Percentiles rank a stretch among this genome's conserved stretches.
Conservation (phyloP, 2,888 invertebrate species). For the Biston betularia region DNA sequence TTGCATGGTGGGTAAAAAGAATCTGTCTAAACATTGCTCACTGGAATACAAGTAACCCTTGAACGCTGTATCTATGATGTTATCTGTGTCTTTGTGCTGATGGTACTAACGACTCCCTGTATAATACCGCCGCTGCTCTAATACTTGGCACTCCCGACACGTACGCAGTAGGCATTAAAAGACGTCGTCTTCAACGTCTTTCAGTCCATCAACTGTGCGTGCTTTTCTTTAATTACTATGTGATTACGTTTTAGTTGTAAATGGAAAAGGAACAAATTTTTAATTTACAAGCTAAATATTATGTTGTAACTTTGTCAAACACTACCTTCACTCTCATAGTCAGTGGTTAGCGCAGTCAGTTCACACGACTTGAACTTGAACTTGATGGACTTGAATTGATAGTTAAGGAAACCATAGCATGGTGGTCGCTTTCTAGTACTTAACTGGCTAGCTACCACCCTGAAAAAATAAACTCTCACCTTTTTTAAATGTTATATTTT, state of each 20-base stretch:
- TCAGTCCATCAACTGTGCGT: conserved; percentile 26
- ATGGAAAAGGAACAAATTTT: background rate
- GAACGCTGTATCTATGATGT: background rate
- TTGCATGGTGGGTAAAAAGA: too few relatives aligned
- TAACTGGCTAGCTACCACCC: too few relatives aligned
- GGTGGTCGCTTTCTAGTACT: too few relatives aligned
- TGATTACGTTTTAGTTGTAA: conserved; percentile 14
- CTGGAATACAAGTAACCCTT: background rate
- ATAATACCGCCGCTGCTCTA: conserved; percentile 12
- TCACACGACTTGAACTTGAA: too few relatives aligned
- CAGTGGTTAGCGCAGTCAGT: too few relatives aligned
- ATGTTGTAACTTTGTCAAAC: too few relatives aligned
- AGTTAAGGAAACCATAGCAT: too few relatives aligned
- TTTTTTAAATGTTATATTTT: too few relatives aligned
- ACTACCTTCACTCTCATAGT: too few relatives aligned
- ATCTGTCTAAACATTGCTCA: background rate
- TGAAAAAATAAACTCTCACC: too few relatives aligned
- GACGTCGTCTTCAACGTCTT: conserved; percentile 22
- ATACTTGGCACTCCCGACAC: conserved; percentile 23
- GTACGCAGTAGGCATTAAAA: conserved; percentile 21
- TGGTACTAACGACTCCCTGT: conserved; percentile 18
- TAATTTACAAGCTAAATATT: too few relatives aligned
- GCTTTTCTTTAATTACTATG: conserved; percentile 21
- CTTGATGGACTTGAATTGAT: too few relatives aligned
- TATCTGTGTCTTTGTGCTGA: background rate